These are phyloP conservation scores for Sceliomorpha sp. DNA, from an alignment of 2,888 invertebrate species.

Conservation along the genomic window DNA sequence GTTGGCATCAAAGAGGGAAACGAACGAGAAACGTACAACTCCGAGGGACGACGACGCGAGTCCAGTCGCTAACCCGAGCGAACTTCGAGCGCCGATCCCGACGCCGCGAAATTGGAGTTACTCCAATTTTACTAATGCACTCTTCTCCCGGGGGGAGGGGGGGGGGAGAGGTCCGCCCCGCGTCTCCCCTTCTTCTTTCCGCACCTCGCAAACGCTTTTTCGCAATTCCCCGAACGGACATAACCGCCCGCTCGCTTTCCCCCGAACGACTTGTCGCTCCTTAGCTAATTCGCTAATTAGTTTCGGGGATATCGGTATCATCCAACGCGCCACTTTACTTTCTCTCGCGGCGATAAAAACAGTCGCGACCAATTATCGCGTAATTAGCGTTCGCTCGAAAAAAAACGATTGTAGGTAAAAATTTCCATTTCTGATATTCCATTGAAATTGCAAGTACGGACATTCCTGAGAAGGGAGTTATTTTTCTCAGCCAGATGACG, in stretches of 20 bases:
- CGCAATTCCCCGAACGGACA: background rate
- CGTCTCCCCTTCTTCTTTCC: constrained; percentile 11
- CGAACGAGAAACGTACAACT: constrained; percentile 29
- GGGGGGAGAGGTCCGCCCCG: constrained; percentile 6
- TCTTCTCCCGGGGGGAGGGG: constrained; percentile 19
- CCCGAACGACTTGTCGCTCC: constrained; percentile 30
- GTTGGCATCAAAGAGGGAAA: constrained; percentile 13
- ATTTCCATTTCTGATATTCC: background rate
- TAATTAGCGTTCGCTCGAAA: constrained; percentile 25
- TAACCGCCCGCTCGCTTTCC: no score
- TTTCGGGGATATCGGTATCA: constrained; percentile 8
- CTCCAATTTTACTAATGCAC: constrained; percentile 78
- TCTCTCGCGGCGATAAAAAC: constrained; percentile 30
- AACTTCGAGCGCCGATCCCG: constrained; percentile 52
- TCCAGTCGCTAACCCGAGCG: constrained; percentile 42
- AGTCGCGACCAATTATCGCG: constrained; percentile 34
- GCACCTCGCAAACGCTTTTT: constrained; percentile 20
- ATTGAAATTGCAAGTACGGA: constrained; percentile 28
- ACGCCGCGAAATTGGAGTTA: constrained; percentile 70
- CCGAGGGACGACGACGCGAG: constrained; percentile 38
- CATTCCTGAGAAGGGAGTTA: constrained; percentile 26
- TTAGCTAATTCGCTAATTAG: constrained; percentile 42
- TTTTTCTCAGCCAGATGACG: no score
- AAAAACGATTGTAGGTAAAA: no score
- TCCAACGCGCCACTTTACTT: constrained; percentile 13